Base-by-base conservation (phyloP, 2,797 vertebrate species). In the Paratrypauchen microcephalus region DNA sequence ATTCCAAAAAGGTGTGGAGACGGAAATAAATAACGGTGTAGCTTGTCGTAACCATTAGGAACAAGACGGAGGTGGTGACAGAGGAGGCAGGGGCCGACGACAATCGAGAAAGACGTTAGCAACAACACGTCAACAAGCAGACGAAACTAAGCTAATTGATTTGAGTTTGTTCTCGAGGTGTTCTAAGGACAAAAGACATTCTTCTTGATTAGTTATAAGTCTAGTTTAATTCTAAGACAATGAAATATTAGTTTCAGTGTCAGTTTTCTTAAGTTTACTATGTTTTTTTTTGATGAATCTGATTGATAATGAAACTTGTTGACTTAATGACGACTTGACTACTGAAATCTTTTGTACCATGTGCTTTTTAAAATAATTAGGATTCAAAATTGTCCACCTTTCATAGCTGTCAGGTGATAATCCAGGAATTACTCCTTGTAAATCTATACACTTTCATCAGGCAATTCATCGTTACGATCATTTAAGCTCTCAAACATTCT, bases 1-100 rank as follows among this genome's bases (percentile, higher is more conserved):
- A 68, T 65, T 83, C 69, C 48, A 69, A 79, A 63, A 82, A 83
- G 83, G 84, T 83, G 82, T 56, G 70, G 86, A 82, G 81, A 84
- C 72, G 45, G 79, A 83, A 82, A 88, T 83, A 72, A 84, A 87
- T 81, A 67, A 71, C 16, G 71, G 58, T 5, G 41, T n/a, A 55
- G 65, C 61, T 77, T 70, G 70, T 81, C 63, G 65, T 83, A 81
- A 70, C 79, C 58, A 32, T 21, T 45, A 24, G 60, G 3, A n/a
- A 24, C 36, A 24, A 1, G 8, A 6, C 6, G 36, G 60, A 47
- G 39, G 23, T 64, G 61, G 6, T 24, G 39, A 45, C 8, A 63
- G 61, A 36, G 23, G 16, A 45, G 3, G 1, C 21, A 5, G 19
- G 32, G 5, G 59, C 4, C 7, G 36, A 60, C 16, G 32, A 36